These are phyloP conservation scores for Sarcophaga rosellei DNA, from an alignment of 2,888 invertebrate genomes.

Conservation along the genomic window DNA sequence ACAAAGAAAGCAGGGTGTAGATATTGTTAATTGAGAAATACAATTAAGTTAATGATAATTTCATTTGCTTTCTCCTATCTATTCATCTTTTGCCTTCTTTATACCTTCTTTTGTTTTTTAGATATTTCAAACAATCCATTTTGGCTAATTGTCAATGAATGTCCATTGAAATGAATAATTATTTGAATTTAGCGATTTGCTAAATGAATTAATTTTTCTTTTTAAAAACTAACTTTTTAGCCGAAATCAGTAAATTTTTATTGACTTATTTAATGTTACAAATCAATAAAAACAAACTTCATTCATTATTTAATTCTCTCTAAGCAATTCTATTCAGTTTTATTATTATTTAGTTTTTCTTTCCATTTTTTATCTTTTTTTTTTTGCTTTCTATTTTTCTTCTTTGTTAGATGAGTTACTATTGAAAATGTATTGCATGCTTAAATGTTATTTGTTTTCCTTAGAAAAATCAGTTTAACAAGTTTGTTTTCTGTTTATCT, in stretches of 20 bases:
- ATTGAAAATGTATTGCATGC: conserved; percentile 41
- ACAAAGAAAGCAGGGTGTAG: conserved; percentile 25
- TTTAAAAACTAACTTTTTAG: background rate
- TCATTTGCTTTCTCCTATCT: conserved; percentile 18
- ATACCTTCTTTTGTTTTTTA: background rate
- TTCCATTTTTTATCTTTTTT: background rate
- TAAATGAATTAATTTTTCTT: conserved; percentile 16
- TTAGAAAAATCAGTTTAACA: conserved; percentile 58
- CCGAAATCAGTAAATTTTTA: background rate
- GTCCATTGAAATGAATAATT: background rate
- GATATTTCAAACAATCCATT: conserved; percentile 6
- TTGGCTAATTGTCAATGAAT: conserved; percentile 3
- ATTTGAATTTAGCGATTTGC: background rate
- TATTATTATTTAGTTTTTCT: conserved; percentile 38
- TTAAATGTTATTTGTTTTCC: conserved; percentile 53
- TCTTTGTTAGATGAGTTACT: background rate
- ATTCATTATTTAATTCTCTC: conserved; percentile 37
- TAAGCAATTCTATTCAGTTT: conserved; percentile 9
- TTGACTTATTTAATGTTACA: conserved; percentile 5
- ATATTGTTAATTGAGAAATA: conserved; percentile 56
- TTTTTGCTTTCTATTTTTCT: background rate
- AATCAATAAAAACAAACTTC: conserved; percentile 39
- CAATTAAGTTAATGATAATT: conserved; percentile 56
- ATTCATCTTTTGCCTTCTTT: background rate
- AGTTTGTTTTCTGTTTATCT: conserved; percentile 50